Evolutionary conservation across 2,113 vertebrate species (phyloP).

Genomic region (Pandion haliaetus): DNA sequence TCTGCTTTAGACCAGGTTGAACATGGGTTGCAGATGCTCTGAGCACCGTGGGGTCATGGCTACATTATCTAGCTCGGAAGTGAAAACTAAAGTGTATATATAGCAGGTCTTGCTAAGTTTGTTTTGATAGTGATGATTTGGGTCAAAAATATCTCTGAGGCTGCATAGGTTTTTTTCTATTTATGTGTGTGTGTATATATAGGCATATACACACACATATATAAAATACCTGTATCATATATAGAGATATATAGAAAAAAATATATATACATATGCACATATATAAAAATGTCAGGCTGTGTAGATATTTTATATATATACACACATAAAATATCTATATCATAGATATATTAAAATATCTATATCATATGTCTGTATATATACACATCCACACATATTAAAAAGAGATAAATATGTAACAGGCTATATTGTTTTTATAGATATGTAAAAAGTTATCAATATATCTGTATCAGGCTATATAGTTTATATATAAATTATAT

Average conservation of each 20-base stretch:
- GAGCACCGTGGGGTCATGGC: background rate
- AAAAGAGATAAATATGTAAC: background rate
- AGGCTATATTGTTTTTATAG: too few species aligned
- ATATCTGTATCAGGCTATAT: background rate
- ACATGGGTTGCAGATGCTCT: background rate
- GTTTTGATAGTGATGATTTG: background rate
- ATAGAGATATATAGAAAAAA: background rate
- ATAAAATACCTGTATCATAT: background rate
- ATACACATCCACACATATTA: background rate
- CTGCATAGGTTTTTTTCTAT: background rate
- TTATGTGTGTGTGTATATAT: background rate
- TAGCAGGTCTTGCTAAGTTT: background rate
- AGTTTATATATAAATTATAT: background rate
- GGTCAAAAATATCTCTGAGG: background rate
- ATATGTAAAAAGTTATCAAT: too few species aligned
- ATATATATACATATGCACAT: background rate
- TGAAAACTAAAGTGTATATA: background rate
- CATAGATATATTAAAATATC: background rate
- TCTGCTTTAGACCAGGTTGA: background rate
- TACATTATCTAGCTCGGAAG: background rate
- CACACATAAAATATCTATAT: background rate
- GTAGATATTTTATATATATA: background rate
- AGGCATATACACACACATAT: background rate
- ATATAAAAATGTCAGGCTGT: background rate
- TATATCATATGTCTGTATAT: background rate